These are phyloP conservation scores for Coreoperca whiteheadi DNA, from an alignment of 2,113 vertebrate genomes.

Conservation along the genomic window DNA sequence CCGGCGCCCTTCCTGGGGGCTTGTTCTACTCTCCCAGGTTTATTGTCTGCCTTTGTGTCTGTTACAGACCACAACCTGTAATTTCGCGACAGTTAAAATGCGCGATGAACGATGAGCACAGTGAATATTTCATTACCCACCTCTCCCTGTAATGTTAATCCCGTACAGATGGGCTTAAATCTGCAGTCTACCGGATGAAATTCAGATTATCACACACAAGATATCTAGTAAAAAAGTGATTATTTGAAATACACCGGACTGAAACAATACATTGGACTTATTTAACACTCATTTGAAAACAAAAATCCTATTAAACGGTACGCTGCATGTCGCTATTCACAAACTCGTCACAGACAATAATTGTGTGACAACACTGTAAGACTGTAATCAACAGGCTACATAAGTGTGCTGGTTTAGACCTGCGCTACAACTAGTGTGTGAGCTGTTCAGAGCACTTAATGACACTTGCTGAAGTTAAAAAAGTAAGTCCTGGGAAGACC, in stretches of 20 bases:
- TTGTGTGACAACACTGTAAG: background rate
- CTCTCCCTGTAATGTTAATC: background rate
- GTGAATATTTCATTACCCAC: background rate
- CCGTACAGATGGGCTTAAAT: background rate
- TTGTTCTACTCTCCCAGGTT: too few species aligned
- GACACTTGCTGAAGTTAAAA: slow-evolving; percentile 47
- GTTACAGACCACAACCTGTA: background rate
- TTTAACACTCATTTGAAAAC: slow-evolving; percentile 13
- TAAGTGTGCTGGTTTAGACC: slow-evolving; percentile 58
- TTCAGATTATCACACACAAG: slow-evolving; percentile 10
- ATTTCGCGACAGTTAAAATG: background rate
- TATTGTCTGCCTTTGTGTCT: too few species aligned
- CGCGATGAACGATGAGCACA: fast-evolving
- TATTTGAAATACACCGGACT: slow-evolving; percentile 19
- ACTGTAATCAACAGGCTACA: slow-evolving; percentile 45
- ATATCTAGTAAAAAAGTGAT: slow-evolving; percentile 3
- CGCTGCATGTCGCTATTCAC: background rate
- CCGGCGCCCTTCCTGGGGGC: too few species aligned
- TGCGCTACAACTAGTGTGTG: slow-evolving; percentile 18
- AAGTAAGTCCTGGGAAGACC: slow-evolving; percentile 33
- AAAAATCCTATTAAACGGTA: background rate
- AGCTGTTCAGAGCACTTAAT: slow-evolving; percentile 56
- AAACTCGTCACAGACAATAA: slow-evolving; percentile 14
- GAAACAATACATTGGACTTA: slow-evolving; percentile 21
- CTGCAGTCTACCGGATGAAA: background rate